Evolutionary conservation across 2,797 vertebrate genomes (phyloP), one percentile per base, ranked within the genome.

Genomic region (Coreius guichenoti): DNA sequence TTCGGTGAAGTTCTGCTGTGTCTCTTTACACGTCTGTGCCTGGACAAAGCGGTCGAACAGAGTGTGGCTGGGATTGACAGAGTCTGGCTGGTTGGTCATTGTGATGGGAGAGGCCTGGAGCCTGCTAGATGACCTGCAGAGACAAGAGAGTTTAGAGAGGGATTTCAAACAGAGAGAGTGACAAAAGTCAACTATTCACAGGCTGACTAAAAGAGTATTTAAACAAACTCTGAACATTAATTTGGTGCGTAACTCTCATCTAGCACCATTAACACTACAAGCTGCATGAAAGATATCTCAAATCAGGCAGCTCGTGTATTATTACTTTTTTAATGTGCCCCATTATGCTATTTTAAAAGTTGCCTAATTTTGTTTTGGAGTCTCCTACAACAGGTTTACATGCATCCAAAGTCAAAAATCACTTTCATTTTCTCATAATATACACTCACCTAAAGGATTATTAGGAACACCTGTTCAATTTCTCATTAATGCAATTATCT

Each of bases 31-130:
- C 1, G 92, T 93, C 89, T 96, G 93, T 0, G 97, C 97, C n/a
- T 90, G 94, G 63, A 96, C 69, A 82, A 98, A 98, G 86, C 88
- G 89, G 89, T 99, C 97, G 2, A 99, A 99, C 0, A 92, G 47
- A 8, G 92, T 87, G 0, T 99, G 97, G 0, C 96, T 96, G 0
- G 92, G 92, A 90, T 96, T 96, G 69, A 16, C 80, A 0, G 89
- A 19, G 13, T 92, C 92, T 13, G 56, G 16, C 88, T 89, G 90
- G 86, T 72, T 89, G 11, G 90, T 91, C 95, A 96, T 96, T 1
- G 47, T 78, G 76, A 72, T 3, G 26, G 16, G 43, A 51, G 7
- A 21, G 29, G 13, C 31, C 63, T 82, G 26, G 43, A 49, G 54
- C 6, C 73, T 47, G 31, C 26, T 73, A 26, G 29, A 76, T n/a